Evolutionary conservation across 2,797 vertebrate species (phyloP).

Genomic region (Coilia nasus): DNA sequence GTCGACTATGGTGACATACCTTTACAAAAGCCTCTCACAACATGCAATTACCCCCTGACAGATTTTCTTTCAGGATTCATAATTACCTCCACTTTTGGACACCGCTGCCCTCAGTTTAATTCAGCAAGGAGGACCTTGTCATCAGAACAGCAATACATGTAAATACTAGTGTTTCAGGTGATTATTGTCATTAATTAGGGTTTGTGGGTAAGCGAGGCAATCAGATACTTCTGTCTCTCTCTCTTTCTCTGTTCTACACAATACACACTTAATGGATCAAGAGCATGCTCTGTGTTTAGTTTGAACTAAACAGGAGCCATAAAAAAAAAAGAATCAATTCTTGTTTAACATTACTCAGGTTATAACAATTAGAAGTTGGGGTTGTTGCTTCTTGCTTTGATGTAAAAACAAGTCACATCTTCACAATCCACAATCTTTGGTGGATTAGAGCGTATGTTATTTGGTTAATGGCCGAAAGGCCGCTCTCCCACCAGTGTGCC

Average conservation of each 20-base stretch:
- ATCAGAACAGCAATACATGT: slow-evolving; percentile 37
- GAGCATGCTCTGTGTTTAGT: not conserved
- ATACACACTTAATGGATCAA: not conserved
- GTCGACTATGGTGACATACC: slow-evolving; percentile 6
- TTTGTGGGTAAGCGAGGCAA: slow-evolving; percentile 4
- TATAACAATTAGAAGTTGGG: not conserved
- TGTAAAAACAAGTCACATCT: no score
- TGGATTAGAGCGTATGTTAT: not conserved
- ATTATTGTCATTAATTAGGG: slow-evolving; percentile 38
- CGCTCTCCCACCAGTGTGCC: not conserved
- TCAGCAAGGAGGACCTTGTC: slow-evolving; percentile 15
- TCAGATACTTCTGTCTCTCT: not conserved
- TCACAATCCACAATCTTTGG: no score
- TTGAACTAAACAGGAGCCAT: not conserved
- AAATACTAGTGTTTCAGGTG: slow-evolving; percentile 21
- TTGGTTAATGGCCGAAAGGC: not conserved
- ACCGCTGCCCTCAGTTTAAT: slow-evolving; percentile 20
- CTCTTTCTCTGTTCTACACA: not conserved
- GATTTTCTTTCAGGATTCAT: slow-evolving; percentile 35
- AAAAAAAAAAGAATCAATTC: not conserved
- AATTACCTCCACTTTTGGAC: slow-evolving; percentile 44
- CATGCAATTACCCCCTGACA: slow-evolving; percentile 41
- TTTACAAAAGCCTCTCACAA: slow-evolving; percentile 26
- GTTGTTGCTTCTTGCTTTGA: no score
- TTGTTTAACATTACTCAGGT: not conserved